phyloP scores from a whole-genome alignment of 92 coral and sea anemone genomes.

The Paramuricea clavata region DNA sequence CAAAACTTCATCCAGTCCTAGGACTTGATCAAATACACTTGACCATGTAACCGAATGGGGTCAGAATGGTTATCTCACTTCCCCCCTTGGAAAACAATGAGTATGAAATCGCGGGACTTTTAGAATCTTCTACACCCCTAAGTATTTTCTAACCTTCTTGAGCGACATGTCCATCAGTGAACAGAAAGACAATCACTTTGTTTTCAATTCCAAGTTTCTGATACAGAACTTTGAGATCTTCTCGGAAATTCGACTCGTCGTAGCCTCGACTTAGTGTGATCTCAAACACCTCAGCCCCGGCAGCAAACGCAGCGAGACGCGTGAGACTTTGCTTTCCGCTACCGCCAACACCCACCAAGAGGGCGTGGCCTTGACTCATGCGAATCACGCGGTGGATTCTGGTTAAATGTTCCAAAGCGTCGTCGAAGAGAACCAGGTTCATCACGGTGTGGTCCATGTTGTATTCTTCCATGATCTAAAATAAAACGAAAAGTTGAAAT shows the following conservation, averaged over 20 bases:
- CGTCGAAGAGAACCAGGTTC: slow-evolving; percentile 98
- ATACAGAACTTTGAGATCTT: slow-evolving; percentile 93
- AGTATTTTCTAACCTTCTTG: slow-evolving; percentile 87
- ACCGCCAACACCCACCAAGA: slow-evolving; percentile 98
- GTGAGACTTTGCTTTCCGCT: slow-evolving; percentile 99
- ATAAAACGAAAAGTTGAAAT: neutral
- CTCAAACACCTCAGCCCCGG: slow-evolving; percentile 98
- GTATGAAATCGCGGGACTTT: too few species aligned
- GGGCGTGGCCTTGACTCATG: slow-evolving; percentile 99
- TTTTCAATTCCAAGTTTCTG: slow-evolving; percentile 92
- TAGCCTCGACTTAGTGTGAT: slow-evolving; percentile 97
- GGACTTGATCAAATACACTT: too few species aligned
- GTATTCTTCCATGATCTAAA: slow-evolving; percentile 94
- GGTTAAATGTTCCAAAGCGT: slow-evolving; percentile 97
- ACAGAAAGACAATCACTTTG: slow-evolving; percentile 93
- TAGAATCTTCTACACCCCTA: too few species aligned
- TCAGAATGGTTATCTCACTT: too few species aligned
- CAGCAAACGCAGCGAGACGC: slow-evolving; percentile 93
- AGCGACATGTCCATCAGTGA: slow-evolving; percentile 98
- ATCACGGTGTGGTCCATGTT: slow-evolving; percentile 98
- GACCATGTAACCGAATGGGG: too few species aligned
- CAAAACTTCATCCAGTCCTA: too few species aligned
- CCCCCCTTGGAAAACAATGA: too few species aligned
- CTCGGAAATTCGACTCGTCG: slow-evolving; percentile 91
- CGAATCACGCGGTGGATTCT: slow-evolving; percentile 99